These are phyloP conservation scores for Coreoperca whiteheadi DNA, from an alignment of 2,113 vertebrate species.

Conservation along the genomic window DNA sequence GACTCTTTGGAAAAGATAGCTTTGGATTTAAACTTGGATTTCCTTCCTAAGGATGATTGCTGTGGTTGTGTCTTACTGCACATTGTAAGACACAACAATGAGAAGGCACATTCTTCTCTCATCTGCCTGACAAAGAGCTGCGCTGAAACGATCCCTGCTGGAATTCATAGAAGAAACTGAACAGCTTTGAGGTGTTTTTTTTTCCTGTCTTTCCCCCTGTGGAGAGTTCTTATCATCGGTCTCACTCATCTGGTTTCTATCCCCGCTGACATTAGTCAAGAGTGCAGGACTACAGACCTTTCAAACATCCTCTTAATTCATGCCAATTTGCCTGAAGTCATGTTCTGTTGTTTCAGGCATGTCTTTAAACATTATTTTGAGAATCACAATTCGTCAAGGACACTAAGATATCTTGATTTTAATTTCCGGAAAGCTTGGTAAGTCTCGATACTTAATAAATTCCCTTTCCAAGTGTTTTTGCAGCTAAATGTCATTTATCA, in stretches of 20 bases:
- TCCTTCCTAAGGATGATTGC: not conserved
- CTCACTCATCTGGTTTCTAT: slow-evolving; percentile 75
- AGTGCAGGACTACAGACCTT: slow-evolving; percentile 29
- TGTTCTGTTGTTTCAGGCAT: not conserved
- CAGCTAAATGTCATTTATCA: not conserved
- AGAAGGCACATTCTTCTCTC: not conserved
- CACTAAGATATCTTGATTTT: not conserved
- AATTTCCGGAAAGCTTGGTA: not conserved
- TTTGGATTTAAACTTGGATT: not conserved
- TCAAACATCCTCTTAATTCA: slow-evolving; percentile 18
- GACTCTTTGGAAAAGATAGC: not conserved
- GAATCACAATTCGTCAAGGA: not conserved
- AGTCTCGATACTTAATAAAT: not conserved
- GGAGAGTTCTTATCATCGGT: slow-evolving; percentile 66
- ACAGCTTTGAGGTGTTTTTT: slow-evolving; percentile 40
- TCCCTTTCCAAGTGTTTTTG: not conserved
- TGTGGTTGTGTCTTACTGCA: not conserved
- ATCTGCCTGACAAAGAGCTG: not conserved
- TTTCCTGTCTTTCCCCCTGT: slow-evolving; percentile 5
- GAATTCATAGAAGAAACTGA: slow-evolving; percentile 44
- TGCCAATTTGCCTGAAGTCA: slow-evolving; percentile 20
- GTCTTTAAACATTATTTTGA: not conserved
- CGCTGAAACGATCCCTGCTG: slow-evolving; percentile 5
- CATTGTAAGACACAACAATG: too few species aligned
- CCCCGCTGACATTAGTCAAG: slow-evolving; percentile 55